Evolutionary conservation across 64 coral and sea anemone species (phyloP), one percentile per base, ranked within the genome.

Genomic region (Porites australiensis): DNA sequence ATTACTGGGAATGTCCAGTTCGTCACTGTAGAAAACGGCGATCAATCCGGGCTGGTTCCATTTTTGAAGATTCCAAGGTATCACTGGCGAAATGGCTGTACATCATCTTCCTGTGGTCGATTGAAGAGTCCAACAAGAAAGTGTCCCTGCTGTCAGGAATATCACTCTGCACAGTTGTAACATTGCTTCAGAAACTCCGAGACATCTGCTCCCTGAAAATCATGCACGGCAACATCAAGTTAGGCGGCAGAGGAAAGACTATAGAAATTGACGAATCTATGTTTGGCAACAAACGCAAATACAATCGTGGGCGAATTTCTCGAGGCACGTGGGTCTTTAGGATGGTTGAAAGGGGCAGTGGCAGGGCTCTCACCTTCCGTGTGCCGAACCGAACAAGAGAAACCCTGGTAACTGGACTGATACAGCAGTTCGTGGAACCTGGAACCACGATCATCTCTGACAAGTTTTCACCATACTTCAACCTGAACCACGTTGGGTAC

Each of bases 251-350:
- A 49, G 63, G 82, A 37, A 86, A 69, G 8, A 86, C 82, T 18
- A 13, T 86, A 70, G 82, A 86, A 19, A 86, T 86, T n/a, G 82
- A 86, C 48, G 82, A 70, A 50, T 86, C 82, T 2, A 86, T 66
- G 59, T 86, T 86, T 86, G 62, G 82, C 9, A n/a, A 86, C 82
- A 69, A 69, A 69, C 63, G 64, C 58, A 86, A 86, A 4, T 69
- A 82, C 79, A 54, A 82, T 59, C 44, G 44, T 6, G 82, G 82
- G 18, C 58, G 43, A 19, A 82, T 82, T 50, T 3, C 4, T n/a
- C 3, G 53, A 82, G 79, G 54, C 79, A 82, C 78, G 15, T 82
- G 82, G 82, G 82, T 86, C 8, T 77, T 77, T 43, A 45, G 74
- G 3, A 53, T 53, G 44, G 74, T 77, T 15, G 74, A 77, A 49